A percentile compares a stretch with the other conserved stretches of the same genome.
Conservation (phyloP, 2,113 vertebrate species). For the Oenanthe melanoleuca region DNA sequence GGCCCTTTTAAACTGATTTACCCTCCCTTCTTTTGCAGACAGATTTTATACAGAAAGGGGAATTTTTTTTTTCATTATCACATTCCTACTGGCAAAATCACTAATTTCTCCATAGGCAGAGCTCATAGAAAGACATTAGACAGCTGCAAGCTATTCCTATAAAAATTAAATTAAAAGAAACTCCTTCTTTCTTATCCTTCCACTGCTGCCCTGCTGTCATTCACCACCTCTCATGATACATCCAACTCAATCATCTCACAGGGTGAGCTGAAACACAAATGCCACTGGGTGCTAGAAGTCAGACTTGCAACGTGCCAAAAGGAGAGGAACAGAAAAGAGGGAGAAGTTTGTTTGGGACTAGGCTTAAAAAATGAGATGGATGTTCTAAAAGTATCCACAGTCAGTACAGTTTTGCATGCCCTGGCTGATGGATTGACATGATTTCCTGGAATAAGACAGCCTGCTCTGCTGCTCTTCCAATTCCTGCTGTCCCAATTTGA, state of each 20-base stretch:
- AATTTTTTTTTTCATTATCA: background rate
- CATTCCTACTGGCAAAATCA: background rate
- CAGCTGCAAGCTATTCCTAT: background rate
- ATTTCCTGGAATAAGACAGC: constrained; percentile 25
- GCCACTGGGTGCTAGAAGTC: background rate
- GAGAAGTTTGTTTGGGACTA: background rate
- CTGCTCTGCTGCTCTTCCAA: constrained; percentile 1
- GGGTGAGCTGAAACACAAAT: background rate
- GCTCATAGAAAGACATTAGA: background rate
- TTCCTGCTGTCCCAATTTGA: constrained; percentile 3
- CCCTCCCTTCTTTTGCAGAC: background rate
- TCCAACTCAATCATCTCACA: background rate
- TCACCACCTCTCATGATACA: background rate
- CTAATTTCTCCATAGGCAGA: background rate
- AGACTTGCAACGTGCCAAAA: background rate
- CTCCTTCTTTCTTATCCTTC: background rate
- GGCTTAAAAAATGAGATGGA: background rate
- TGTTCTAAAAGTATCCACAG: background rate
- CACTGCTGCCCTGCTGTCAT: background rate
- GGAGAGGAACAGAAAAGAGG: background rate
- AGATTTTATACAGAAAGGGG: background rate
- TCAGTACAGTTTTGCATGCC: background rate
- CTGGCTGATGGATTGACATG: constrained; percentile 17
- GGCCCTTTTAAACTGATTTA: background rate
- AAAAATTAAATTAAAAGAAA: background rate